Evolutionary conservation across 1,140 invertebrate genomes (phyloP).

Genomic region (Tetramorium alpestre): DNA sequence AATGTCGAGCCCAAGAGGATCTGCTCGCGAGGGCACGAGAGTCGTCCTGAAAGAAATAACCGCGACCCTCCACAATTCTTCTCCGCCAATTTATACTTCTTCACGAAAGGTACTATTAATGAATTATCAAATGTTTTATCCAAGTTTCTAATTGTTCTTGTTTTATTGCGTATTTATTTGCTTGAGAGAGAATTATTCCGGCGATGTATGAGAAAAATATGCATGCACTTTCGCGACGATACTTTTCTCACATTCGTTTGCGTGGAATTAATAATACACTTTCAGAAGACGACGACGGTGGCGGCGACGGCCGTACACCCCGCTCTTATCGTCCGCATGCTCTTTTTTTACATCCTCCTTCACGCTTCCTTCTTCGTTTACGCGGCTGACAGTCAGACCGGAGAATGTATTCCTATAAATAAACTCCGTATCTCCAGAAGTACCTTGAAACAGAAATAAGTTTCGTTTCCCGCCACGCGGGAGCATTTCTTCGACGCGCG

Average conservation of each 20-base stretch:
- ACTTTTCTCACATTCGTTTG: neutral
- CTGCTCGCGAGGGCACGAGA: constrained; percentile 75
- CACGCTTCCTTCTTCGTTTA: constrained; percentile 33
- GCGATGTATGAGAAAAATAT: neutral
- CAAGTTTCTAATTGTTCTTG: neutral
- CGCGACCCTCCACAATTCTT: constrained; percentile 78
- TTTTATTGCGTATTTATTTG: neutral
- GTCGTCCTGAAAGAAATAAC: constrained; percentile 79
- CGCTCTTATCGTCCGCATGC: neutral
- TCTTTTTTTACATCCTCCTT: constrained; percentile 42
- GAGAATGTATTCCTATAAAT: constrained; percentile 77
- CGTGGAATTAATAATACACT: neutral
- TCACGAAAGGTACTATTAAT: constrained; percentile 71
- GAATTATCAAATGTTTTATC: neutral
- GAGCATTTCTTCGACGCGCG: constrained; percentile 49
- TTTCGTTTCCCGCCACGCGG: constrained; percentile 58
- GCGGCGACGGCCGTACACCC: too few relatives aligned
- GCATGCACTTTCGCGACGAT: neutral
- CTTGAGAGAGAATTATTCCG: neutral
- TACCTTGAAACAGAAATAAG: constrained; percentile 78
- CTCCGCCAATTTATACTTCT: constrained; percentile 62
- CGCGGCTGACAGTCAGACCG: constrained; percentile 72
- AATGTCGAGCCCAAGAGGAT: constrained; percentile 77
- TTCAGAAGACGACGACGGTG: neutral
- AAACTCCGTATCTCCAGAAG: constrained; percentile 74